A percentile compares a stretch with the other conserved stretches of the same genome.
phyloP scores from a whole-genome alignment of 2,888 invertebrate genomes.

The Mesorhabditis belari region DNA sequence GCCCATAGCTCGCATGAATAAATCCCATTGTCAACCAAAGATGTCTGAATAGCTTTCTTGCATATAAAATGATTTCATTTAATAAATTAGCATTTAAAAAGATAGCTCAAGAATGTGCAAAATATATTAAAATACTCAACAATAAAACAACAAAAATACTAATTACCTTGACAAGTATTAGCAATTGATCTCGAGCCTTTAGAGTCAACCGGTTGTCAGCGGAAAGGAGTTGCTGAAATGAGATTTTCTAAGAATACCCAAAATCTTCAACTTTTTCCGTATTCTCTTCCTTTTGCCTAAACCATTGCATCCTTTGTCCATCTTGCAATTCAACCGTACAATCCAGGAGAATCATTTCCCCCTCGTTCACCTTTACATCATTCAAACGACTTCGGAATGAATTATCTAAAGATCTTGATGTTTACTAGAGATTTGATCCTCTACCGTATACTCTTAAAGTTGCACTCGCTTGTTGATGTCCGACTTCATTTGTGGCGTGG shows the following conservation, averaged over 20 bases:
- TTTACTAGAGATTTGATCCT: not conserved
- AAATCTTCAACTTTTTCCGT: no score
- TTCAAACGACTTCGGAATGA: constrained; percentile 4
- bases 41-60: constrained; percentile 13
- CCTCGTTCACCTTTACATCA: constrained; percentile 8
- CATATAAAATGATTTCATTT: constrained; percentile 1
- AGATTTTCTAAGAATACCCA: constrained; percentile 3
- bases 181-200: not conserved
- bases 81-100: not conserved
- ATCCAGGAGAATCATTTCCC: constrained; percentile 14
- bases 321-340: constrained; percentile 16
- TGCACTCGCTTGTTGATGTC: constrained; percentile 20
- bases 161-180: not conserved
- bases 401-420: constrained; percentile 8
- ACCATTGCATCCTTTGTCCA: constrained; percentile 12
- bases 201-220: not conserved
- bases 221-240: constrained; percentile 1
- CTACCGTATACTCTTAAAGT: constrained; percentile 20
- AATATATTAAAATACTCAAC: not conserved
- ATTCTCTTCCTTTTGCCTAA: no score
- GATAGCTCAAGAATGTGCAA: not conserved
- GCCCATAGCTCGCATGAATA: constrained; percentile 33
- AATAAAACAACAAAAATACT: not conserved
- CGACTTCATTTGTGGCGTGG: constrained; percentile 23
- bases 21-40: no score